Base-by-base conservation (phyloP, 2,797 vertebrate genomes). In the Gambelia wislizenii region DNA sequence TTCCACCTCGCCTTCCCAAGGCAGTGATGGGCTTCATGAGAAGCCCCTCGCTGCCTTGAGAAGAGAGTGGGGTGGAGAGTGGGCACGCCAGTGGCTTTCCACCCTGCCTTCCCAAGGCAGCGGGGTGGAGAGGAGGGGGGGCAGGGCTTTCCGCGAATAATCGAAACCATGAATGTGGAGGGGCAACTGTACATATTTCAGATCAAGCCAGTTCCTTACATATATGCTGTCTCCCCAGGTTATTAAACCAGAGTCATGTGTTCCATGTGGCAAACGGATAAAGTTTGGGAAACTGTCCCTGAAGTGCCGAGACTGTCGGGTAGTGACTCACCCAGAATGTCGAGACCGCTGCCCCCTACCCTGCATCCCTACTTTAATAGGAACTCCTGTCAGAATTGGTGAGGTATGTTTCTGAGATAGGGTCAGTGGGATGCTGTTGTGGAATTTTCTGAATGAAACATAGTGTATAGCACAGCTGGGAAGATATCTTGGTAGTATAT, bases 211-310 rank as follows among this genome's bases (percentile, higher is more conserved):
- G 69, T 74, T 70, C 33, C 49, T 16, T 30, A 27, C 86, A 81
- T 18, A 22, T 56, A 88, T 36, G 25, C 88, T 88, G n/a, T 89
- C 22, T 47, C 47, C 84, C 22, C 72, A 99, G 99, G 99, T 99
- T 95, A 99, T 99, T 95, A 99, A 99, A 92, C 99, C 99, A 0
- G 98, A 99, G 82, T 98, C 98, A 0, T 99, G 99, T n/a, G 98
- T 99, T 33, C 99, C 99, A 0, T 99, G 99, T 89, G 99, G 99
- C 2, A 99, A 99, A 95, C 97, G 98, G 91, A 98, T 99, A 89
- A 99, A 99, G 95, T 99, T 99, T 96, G 99, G 99, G 6, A 99
- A 99, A 95, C 95, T 98, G 80, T 98, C 98, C 0, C 96, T 99
- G 1, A 99, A 98, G 93, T 99, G 99, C 92, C 96, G 98, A 4